These are phyloP conservation scores for Drosophila jambulina DNA, from an alignment of 1,140 invertebrate species.

Conservation along the genomic window DNA sequence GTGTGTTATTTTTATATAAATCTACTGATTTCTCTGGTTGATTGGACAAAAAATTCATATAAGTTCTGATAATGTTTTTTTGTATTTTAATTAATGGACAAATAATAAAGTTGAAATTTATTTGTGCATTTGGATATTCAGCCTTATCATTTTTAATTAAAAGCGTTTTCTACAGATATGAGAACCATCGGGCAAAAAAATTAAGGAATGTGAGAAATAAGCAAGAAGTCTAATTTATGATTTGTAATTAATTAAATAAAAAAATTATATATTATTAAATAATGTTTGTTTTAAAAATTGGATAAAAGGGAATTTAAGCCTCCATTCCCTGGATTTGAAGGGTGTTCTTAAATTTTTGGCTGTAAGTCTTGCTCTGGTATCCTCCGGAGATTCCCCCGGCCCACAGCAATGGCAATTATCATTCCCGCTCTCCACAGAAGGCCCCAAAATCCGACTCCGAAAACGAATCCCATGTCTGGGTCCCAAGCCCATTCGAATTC, in stretches of 20 bases:
- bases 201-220: background rate
- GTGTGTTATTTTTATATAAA: constrained; percentile 1
- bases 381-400: background rate
- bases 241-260: background rate
- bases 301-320: background rate
- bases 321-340: background rate
- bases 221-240: background rate
- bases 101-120: constrained; percentile 2
- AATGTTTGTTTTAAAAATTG: background rate
- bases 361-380: constrained; percentile 24
- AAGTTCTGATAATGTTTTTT: background rate
- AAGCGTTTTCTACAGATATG: no score
- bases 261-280: no score
- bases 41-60: no score
- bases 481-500: background rate
- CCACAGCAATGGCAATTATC: constrained; percentile 71
- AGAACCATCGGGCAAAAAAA: background rate
- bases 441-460: constrained; percentile 19
- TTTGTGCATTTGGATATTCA: background rate
- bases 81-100: background rate
- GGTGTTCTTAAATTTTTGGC: constrained; percentile 40
- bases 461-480: background rate
- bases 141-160: background rate
- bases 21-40: background rate
- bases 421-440: constrained; percentile 40